Base-by-base conservation (phyloP, 2,113 vertebrate species). In the Oryzias javanicus region DNA sequence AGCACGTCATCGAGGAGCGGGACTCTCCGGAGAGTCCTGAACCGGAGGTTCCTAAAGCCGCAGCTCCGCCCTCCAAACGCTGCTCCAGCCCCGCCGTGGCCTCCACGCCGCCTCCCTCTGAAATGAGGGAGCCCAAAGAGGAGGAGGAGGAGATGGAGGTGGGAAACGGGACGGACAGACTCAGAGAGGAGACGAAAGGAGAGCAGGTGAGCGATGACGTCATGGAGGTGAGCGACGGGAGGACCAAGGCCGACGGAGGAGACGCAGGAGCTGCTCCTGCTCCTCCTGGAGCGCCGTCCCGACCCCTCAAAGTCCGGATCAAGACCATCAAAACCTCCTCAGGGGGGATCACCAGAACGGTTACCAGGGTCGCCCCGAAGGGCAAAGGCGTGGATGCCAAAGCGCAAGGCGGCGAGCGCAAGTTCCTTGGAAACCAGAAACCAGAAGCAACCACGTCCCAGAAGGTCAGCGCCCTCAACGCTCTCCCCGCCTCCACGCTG, bases 281-380 rank as follows among this genome's bases (percentile, higher is more conserved):
- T 40, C 63, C 69, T 2, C 61, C 79, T 7, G 84, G 85, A 42
- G 77, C 85, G 49, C 83, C 89, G 10, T 80, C 89, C 85, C 0
- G 94, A 56, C 96, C 96, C 4, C 92, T 99, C 24, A 99, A 98
- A 42, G 97, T 98, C n/a, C 79, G 96, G 53, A 98, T 98, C 79
- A 98, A 98, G 83, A 98, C 96, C 24, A 92, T 99, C 55, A 98
- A 99, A 69, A 97, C 95, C 0, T 94, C 95, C 13, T 95, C 94
- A 0, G 97, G 96, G 6, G 95, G 92, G 78, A 94, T 99, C 83
- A 98, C 95, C 19, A 86, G 97, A 66, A 98, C 96, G 0, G 95
- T 98, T 4, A 98, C 97, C 14, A 90, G 94, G 44, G 94, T 97
- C 1, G 93, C 95, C 0, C 90, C 94, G 0, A 96, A 96, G 80